Base-by-base conservation (phyloP, 2,888 invertebrate genomes). In the Neria commutata region DNA sequence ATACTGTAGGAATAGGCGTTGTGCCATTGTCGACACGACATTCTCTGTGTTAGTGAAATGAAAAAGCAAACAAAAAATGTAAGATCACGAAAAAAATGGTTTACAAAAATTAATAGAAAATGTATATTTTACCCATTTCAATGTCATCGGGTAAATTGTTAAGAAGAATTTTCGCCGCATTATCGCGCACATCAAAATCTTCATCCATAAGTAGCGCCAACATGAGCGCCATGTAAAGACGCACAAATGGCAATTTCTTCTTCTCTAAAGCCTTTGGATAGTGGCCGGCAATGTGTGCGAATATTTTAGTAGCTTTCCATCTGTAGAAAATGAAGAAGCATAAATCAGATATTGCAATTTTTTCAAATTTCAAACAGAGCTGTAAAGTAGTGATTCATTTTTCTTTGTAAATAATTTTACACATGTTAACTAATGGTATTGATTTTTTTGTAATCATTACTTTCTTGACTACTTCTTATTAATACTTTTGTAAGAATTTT, bases 151-250 rank as follows among this genome's bases (percentile, higher is more conserved):
- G 61, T 8, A 71, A 58, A 46, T 67, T 62, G 21, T 64, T 65
- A 42, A 71, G 61, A 10, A 78, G 69, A 62, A 75, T 66, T 60
- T 68, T 67, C 6, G 78, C 65, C 1, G 71, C 67, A 29, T 64
- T 61, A 53, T 77, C 70, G 11, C 81, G 69, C 61, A 79, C 72
- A 60, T 75, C 67, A 21, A 67, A 70, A 34, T 76, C 73, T 59
- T 79, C 80, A 49, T 80, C 80, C 57, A 74, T 72, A 10, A 78
- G 67, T n/a, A 80, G 67, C 14, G 73, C 67, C 14, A 81, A 54
- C 49, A 77, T 69, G 1, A 78, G 63, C 0, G 68, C 63, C 1
- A 72, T 67, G 54, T 72, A 79, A 16, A 63, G 63, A n/a, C 71
- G 73, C 17, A 78, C 24, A 19, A 78, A 65, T 8, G 65, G 52